A percentile compares a stretch with the other conserved stretches of the same genome.
These are phyloP conservation scores for Hemichromis elongatus DNA, from an alignment of 2,113 vertebrate genomes.

Conservation along the genomic window DNA sequence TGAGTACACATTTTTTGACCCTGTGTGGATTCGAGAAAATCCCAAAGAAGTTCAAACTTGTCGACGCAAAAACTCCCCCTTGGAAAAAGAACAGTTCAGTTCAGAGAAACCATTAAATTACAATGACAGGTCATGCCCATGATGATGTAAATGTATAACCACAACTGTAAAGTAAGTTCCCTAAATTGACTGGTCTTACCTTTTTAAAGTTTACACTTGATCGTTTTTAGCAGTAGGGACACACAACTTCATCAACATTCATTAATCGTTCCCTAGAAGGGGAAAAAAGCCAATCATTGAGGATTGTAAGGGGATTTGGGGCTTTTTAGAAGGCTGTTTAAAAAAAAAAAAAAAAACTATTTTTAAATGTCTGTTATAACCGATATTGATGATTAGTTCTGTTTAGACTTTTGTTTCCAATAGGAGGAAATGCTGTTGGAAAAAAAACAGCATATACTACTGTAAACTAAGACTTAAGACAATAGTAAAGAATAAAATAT, in stretches of 20 bases:
- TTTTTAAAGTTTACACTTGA: too few relatives aligned
- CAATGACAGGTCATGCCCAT: neutral
- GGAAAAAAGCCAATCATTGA: too few relatives aligned
- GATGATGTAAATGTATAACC: neutral
- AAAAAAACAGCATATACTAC: neutral
- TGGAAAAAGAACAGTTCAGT: neutral
- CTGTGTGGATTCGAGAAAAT: neutral
- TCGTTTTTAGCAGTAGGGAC: too few relatives aligned
- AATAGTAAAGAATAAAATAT: neutral
- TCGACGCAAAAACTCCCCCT: neutral
- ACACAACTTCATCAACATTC: too few relatives aligned
- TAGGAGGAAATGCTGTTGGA: neutral
- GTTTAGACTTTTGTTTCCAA: neutral
- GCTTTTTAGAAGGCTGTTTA: too few relatives aligned
- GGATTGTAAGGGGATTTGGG: too few relatives aligned
- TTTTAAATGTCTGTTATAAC: neutral
- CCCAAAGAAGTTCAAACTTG: neutral
- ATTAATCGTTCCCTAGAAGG: too few relatives aligned
- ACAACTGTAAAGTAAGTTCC: neutral
- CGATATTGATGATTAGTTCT: neutral
- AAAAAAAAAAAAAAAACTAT: neutral
- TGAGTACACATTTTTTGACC: neutral
- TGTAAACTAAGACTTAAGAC: neutral
- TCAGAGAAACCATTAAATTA: neutral
- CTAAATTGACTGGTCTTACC: neutral